Evolutionary conservation across 1,140 invertebrate species (phyloP).

Genomic region (Scylla paramamosain): DNA sequence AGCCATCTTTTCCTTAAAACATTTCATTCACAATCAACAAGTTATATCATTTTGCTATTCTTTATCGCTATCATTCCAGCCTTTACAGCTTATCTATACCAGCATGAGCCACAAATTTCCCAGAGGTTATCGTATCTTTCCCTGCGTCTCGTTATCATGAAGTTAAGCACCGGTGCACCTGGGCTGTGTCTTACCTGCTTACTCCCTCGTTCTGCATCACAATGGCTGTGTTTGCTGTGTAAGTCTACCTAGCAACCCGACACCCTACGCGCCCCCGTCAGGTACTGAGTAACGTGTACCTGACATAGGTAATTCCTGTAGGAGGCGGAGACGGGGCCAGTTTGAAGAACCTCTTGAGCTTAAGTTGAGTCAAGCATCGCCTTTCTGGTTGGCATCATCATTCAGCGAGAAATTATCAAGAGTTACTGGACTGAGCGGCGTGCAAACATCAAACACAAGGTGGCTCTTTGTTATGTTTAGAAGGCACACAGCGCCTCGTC

Average conservation of each 20-base stretch:
- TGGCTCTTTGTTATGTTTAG: background rate
- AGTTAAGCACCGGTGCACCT: too few relatives aligned
- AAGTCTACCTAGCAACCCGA: background rate
- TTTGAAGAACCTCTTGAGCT: too few relatives aligned
- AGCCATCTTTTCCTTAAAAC: too few relatives aligned
- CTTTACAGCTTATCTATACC: too few relatives aligned
- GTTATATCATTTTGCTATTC: too few relatives aligned
- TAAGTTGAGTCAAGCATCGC: background rate
- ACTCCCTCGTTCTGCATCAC: background rate
- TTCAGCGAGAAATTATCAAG: background rate
- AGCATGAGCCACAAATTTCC: too few relatives aligned
- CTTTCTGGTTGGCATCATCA: background rate
- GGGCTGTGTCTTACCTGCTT: background rate
- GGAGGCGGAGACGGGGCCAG: too few relatives aligned
- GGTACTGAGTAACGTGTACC: background rate
- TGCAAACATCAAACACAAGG: constrained; percentile 9
- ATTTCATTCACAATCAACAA: too few relatives aligned
- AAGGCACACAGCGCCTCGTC: background rate
- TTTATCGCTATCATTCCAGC: too few relatives aligned
- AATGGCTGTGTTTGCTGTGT: background rate
- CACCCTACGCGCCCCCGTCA: background rate
- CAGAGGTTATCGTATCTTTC: too few relatives aligned
- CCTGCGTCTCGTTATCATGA: too few relatives aligned
- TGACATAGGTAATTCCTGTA: too few relatives aligned
- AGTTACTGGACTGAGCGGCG: background rate